These are phyloP conservation scores for Lateolabrax maculatus DNA, from an alignment of 2,797 vertebrate genomes.

Conservation along the genomic window DNA sequence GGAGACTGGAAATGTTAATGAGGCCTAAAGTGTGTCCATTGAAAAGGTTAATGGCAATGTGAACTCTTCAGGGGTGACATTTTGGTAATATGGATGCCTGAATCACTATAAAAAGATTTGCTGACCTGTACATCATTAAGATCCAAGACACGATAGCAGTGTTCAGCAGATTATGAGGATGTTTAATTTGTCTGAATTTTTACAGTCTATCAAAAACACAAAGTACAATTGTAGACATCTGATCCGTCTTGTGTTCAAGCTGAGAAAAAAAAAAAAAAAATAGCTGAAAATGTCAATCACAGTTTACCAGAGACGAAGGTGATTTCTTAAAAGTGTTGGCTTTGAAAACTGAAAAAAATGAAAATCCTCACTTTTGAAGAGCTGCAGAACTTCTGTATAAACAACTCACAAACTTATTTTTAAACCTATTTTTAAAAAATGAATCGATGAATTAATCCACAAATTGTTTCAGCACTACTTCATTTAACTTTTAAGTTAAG, in stretches of 20 bases:
- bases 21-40: conserved; percentile 74
- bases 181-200: conserved; percentile 23
- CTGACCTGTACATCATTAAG: conserved; percentile 46
- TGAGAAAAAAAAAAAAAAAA: background rate
- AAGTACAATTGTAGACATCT: background rate
- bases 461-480: background rate
- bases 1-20: conserved; percentile 78
- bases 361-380: background rate
- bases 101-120: conserved; percentile 41
- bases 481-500: background rate
- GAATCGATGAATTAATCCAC: background rate
- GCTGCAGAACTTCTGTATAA: too few relatives aligned
- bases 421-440: too few relatives aligned
- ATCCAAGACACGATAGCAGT: conserved; percentile 18
- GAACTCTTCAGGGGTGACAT: conserved; percentile 71
- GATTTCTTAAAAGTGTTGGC: background rate
- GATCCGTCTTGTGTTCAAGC: background rate
- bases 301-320: background rate
- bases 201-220: background rate
- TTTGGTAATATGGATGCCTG: conserved; percentile 61
- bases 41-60: conserved; percentile 77
- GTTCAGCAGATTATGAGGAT: conserved; percentile 34
- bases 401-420: too few relatives aligned
- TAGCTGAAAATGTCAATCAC: background rate
- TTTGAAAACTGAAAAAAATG: background rate